Conservation (phyloP, 2,888 invertebrate genomes). For the Rapana venosa region DNA sequence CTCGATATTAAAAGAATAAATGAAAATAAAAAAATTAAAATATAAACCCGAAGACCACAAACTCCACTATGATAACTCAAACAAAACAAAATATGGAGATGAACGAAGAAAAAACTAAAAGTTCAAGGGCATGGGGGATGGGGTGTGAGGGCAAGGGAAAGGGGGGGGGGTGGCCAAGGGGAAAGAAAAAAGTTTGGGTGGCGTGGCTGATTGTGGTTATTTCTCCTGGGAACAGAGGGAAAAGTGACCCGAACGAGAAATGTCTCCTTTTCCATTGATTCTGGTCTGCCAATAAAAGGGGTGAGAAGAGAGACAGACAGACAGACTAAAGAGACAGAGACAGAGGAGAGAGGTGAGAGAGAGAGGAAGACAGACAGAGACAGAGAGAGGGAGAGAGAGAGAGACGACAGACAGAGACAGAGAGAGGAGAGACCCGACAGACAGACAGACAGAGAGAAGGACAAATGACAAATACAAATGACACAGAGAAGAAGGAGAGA, state of each 20-base stretch:
- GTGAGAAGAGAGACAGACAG: not conserved
- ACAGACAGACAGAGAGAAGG: not conserved
- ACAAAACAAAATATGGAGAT: not conserved
- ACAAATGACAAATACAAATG: too few relatives aligned
- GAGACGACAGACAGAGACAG: not conserved
- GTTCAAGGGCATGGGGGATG: not conserved
- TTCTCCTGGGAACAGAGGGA: not conserved
- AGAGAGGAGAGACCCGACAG: not conserved
- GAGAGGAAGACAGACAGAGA: not conserved
- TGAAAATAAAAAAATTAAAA: too few relatives aligned
- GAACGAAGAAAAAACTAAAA: not conserved
- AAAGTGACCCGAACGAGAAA: not conserved
- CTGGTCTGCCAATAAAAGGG: not conserved
- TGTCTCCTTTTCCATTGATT: not conserved
- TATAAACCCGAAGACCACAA: too few relatives aligned
- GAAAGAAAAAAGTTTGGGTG: not conserved
- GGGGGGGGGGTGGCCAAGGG: not conserved
- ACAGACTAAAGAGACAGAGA: not conserved
- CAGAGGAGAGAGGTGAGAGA: conserved; percentile 18
- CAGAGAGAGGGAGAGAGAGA: too few relatives aligned
- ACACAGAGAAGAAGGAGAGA: not conserved
- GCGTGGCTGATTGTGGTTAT: not conserved
- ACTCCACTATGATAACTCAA: not conserved
- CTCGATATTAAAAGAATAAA: too few relatives aligned
- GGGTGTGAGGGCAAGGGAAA: not conserved